Conservation (phyloP, 2,888 invertebrate species). For the Alsophila aescularia region DNA sequence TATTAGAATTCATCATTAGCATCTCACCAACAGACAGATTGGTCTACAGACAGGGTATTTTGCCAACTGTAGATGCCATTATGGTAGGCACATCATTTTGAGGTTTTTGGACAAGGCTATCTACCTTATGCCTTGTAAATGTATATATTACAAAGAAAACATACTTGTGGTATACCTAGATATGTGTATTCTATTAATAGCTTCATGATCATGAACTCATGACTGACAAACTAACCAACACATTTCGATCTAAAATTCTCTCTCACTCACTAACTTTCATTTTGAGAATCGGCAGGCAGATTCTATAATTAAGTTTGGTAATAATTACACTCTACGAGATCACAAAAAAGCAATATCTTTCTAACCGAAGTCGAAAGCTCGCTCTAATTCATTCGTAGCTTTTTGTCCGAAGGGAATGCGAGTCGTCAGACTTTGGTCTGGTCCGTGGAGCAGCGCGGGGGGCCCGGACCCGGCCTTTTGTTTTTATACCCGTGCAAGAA, state of each 20-base stretch:
- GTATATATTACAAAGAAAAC: too few species aligned
- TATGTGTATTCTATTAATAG: neutral
- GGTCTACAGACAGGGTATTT: too few species aligned
- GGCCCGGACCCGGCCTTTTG: constrained; percentile 75
- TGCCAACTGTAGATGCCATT: too few species aligned
- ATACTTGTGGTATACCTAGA: too few species aligned
- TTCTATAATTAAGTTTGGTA: constrained; percentile 34
- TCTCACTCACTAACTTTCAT: constrained; percentile 25
- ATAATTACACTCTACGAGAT: constrained; percentile 35
- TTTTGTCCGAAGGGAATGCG: constrained; percentile 80
- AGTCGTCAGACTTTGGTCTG: constrained; percentile 82
- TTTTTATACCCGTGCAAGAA: constrained; percentile 83
- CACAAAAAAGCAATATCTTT: constrained; percentile 39
- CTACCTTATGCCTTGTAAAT: too few species aligned
- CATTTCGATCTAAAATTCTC: constrained; percentile 17
- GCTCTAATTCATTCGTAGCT: constrained; percentile 74
- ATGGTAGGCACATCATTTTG: too few species aligned
- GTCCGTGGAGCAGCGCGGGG: constrained; percentile 74
- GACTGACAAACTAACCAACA: constrained; percentile 5
- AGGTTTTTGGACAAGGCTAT: too few species aligned
- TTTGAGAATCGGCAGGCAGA: constrained; percentile 29
- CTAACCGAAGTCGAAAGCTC: constrained; percentile 54
- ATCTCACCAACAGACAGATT: too few species aligned
- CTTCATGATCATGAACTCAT: constrained; percentile 7
- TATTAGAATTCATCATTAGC: too few species aligned